Percentiles rank a stretch among this genome's conserved stretches.
phyloP scores from a whole-genome alignment of 1,140 invertebrate species.

The Leucophenga varia region DNA sequence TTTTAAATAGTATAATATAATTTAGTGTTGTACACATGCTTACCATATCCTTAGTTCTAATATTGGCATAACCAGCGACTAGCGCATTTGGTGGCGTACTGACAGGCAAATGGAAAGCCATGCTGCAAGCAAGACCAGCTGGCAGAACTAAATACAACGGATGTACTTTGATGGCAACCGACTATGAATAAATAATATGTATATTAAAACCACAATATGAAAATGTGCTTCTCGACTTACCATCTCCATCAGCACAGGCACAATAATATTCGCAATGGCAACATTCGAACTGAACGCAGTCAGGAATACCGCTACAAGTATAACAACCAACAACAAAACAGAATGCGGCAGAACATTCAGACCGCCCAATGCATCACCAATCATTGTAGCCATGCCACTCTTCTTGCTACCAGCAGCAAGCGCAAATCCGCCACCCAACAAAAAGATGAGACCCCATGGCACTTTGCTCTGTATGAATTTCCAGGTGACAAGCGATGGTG shows the following conservation, averaged over 20 bases:
- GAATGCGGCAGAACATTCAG: slow-evolving; percentile 60
- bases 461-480: slow-evolving; percentile 74
- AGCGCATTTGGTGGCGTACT: slow-evolving; percentile 91
- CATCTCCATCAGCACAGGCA: slow-evolving; percentile 80
- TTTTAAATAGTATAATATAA: slow-evolving; percentile 1
- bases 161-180: slow-evolving; percentile 68
- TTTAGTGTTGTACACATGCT: slow-evolving; percentile 27
- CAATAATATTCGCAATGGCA: slow-evolving; percentile 77
- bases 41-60: slow-evolving; percentile 76
- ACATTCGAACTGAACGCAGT: slow-evolving; percentile 85
- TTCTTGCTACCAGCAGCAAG: slow-evolving; percentile 78
- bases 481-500: slow-evolving; percentile 74
- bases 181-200: slow-evolving; percentile 29
- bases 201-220: not conserved
- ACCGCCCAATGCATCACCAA: slow-evolving; percentile 67
- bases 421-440: slow-evolving; percentile 83
- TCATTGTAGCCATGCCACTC: slow-evolving; percentile 73
- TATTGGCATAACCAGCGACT: slow-evolving; percentile 77
- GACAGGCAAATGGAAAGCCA: slow-evolving; percentile 71
- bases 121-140: slow-evolving; percentile 76
- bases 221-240: slow-evolving; percentile 33
- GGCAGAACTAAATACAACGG: slow-evolving; percentile 88
- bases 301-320: slow-evolving; percentile 61
- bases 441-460: slow-evolving; percentile 76
- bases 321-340: slow-evolving; percentile 63